phyloP scores from a whole-genome alignment of 2,888 invertebrate species.

The Macrosiphum euphorbiae region DNA sequence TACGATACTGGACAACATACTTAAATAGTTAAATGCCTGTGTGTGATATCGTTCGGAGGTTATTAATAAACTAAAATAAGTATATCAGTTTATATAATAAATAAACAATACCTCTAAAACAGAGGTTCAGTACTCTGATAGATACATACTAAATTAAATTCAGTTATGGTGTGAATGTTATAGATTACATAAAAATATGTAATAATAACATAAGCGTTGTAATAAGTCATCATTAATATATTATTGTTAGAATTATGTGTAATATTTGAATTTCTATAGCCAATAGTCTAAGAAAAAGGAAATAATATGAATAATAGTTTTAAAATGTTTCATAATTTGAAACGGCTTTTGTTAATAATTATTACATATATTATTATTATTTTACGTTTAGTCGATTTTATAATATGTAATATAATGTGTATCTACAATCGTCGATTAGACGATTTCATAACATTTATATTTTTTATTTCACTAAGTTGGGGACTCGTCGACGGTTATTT shows the following conservation, averaged over 20 bases:
- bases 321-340: not conserved
- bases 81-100: not conserved
- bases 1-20: not conserved
- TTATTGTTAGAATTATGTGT: not conserved
- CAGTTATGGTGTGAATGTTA: not conserved
- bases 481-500: constrained; percentile 22
- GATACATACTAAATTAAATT: not conserved
- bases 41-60: not conserved
- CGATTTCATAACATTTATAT: not conserved
- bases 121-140: not conserved
- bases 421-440: not conserved
- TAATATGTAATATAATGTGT: not conserved
- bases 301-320: not conserved
- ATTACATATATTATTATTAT: not conserved
- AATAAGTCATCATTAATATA: not conserved
- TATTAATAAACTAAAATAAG: not conserved
- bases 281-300: not conserved
- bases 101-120: not conserved
- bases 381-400: not conserved
- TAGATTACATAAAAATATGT: not conserved
- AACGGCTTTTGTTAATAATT: not conserved
- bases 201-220: not conserved
- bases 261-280: too few species aligned
- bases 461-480: constrained; percentile 10
- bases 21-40: not conserved